phyloP scores from a whole-genome alignment of 2,888 invertebrate genomes.

The Uropetala carovei region DNA sequence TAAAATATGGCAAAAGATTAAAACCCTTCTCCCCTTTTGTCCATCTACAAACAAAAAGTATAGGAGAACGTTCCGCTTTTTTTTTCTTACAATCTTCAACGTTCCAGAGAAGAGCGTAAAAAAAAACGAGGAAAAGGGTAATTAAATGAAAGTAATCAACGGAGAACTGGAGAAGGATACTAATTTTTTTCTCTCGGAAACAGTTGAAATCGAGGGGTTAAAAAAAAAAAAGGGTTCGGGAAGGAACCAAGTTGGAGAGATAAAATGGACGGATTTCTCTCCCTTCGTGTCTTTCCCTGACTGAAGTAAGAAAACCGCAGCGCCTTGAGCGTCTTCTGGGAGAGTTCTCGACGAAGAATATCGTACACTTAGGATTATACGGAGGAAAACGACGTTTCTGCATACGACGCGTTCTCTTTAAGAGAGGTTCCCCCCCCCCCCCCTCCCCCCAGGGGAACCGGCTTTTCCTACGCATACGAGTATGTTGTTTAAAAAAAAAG shows the following conservation, averaged over 20 bases:
- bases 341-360: too few species aligned
- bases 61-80: not conserved
- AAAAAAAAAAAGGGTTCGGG: not conserved
- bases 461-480: too few species aligned
- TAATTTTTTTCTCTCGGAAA: not conserved
- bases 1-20: too few species aligned
- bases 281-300: not conserved
- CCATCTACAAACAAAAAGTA: not conserved
- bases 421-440: too few species aligned
- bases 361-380: too few species aligned
- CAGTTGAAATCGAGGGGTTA: not conserved
- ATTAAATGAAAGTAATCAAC: slow-evolving; percentile 15
- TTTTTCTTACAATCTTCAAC: not conserved
- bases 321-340: not conserved
- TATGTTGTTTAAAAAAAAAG: too few species aligned
- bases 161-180: not conserved
- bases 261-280: not conserved
- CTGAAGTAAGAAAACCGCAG: not conserved
- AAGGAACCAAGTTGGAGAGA: not conserved
- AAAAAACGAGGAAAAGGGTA: not conserved
- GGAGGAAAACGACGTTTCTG: too few species aligned
- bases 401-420: too few species aligned
- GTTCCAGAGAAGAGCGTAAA: not conserved
- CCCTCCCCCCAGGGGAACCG: too few species aligned
- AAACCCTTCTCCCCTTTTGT: too few species aligned